Conservation (phyloP, 92 coral and sea anemone genomes). For the Micromussa lordhowensis region DNA sequence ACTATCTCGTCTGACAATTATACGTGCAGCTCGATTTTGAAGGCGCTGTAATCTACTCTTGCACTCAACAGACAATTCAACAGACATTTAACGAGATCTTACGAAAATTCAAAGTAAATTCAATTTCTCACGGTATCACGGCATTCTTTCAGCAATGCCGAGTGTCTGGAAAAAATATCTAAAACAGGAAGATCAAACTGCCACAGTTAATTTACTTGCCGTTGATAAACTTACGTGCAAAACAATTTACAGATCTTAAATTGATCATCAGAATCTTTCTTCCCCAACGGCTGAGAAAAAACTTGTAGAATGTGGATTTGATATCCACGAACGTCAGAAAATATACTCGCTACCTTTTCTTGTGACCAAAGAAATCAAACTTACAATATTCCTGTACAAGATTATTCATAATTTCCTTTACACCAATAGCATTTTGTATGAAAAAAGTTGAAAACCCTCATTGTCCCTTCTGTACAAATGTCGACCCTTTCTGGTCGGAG, state of each 20-base stretch:
- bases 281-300: not conserved
- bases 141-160: constrained; percentile 9
- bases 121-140: not conserved
- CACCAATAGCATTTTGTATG: not conserved
- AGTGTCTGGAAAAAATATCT: too few relatives aligned
- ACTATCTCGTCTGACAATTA: too few relatives aligned
- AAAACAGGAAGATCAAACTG: not conserved
- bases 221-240: not conserved
- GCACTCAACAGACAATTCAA: too few relatives aligned
- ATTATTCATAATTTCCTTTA: too few relatives aligned
- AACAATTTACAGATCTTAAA: not conserved
- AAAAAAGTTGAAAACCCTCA: not conserved
- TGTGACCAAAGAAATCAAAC: not conserved
- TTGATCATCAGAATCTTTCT: too few relatives aligned
- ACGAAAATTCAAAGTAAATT: not conserved
- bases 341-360: not conserved
- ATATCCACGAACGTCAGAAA: not conserved
- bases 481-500: not conserved
- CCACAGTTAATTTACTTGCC: not conserved
- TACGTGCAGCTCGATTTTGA: too few relatives aligned
- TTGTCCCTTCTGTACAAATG: not conserved
- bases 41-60: too few relatives aligned
- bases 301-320: too few relatives aligned
- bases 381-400: not conserved
- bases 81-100: not conserved